These are phyloP conservation scores for Paragorgia papillata DNA, from an alignment of 92 coral and sea anemone species.

Conservation along the genomic window DNA sequence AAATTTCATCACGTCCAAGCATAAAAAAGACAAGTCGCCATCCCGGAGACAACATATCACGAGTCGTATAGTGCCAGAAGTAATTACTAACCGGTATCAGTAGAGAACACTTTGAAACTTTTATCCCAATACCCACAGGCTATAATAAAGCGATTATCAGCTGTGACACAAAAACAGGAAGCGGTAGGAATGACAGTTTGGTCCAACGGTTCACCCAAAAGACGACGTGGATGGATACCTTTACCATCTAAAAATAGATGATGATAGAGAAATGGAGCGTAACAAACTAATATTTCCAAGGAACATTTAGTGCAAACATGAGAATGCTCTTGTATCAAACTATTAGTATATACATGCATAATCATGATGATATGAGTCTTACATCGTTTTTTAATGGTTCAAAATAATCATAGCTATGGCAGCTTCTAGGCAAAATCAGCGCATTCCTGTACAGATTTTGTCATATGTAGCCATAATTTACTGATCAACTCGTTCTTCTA, in stretches of 20 bases:
- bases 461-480: no score
- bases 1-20: no score
- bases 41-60: no score
- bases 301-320: neutral
- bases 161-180: conserved; percentile 89
- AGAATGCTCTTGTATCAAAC: neutral
- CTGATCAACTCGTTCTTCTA: no score
- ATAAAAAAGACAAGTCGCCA: no score
- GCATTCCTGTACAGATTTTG: no score
- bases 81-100: conserved; percentile 68
- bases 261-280: neutral
- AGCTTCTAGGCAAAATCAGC: no score
- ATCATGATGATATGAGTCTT: no score
- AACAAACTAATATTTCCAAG: neutral
- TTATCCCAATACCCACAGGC: conserved; percentile 99
- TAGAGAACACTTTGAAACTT: conserved; percentile 93
- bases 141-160: conserved; percentile 85
- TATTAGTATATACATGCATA: no score
- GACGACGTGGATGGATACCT: conserved; percentile 86
- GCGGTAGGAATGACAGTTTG: conserved; percentile 94
- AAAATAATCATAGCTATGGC: no score
- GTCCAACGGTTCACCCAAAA: conserved; percentile 96
- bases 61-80: no score
- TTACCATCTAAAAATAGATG: conserved; percentile 52
- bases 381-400: no score